Evolutionary conservation across 2,113 vertebrate species (phyloP).

Genomic region (Lagopus leucura): DNA sequence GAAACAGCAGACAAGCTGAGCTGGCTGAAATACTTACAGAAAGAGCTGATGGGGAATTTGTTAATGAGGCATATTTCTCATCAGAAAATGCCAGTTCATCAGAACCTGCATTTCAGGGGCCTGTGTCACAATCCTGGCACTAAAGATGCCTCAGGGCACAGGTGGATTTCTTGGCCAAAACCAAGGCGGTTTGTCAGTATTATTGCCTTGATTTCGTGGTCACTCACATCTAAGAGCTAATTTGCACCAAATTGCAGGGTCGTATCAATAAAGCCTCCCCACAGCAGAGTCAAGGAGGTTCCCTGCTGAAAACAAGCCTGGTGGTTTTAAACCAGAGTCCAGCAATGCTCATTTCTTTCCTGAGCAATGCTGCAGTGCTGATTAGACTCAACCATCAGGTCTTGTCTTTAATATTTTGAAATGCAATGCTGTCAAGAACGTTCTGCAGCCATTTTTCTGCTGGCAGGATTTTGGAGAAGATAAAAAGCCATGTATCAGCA

Average conservation of each 20-base stretch:
- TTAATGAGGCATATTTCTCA: constrained; percentile 47
- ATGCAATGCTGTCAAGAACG: neutral
- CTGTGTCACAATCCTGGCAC: neutral
- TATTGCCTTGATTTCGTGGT: neutral
- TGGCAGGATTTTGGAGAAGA: neutral
- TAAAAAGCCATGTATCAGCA: neutral
- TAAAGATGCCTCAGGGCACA: accelerated
- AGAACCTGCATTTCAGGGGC: neutral
- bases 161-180: neutral
- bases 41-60: constrained; percentile 59
- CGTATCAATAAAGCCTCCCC: neutral
- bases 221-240: neutral
- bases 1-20: constrained; percentile 58
- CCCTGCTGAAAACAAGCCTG: accelerated
- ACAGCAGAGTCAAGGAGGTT: accelerated
- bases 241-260: neutral
- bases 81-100: constrained; percentile 51
- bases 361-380: neutral
- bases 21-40: constrained; percentile 45
- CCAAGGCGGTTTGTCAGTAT: neutral
- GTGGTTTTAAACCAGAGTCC: neutral
- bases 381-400: neutral
- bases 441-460: neutral
- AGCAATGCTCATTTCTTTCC: neutral
- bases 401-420: neutral